Percentiles rank a stretch among this genome's conserved stretches.
phyloP scores from a whole-genome alignment of 2,888 invertebrate species.

The Exocentrus adspersus region DNA sequence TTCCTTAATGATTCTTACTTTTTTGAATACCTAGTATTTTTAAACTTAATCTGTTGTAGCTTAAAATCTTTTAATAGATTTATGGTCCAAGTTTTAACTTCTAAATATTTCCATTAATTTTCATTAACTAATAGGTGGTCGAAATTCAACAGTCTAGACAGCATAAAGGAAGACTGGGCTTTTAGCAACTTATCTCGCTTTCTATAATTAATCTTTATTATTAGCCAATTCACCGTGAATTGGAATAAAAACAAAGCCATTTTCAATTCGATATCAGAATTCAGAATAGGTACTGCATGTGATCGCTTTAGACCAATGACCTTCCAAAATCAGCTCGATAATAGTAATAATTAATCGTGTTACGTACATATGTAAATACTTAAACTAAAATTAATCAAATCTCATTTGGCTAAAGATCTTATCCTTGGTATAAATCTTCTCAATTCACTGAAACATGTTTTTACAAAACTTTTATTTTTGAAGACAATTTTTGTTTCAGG shows the following conservation, averaged over 20 bases:
- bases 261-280: slow-evolving; percentile 6
- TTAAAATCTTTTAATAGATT: slow-evolving; percentile 5
- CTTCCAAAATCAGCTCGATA: no score
- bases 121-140: slow-evolving; percentile 17
- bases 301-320: no score
- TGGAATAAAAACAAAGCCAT: slow-evolving; percentile 10
- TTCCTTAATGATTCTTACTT: no score
- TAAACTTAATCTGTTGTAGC: background rate
- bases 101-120: slow-evolving; percentile 20
- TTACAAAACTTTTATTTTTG: no score
- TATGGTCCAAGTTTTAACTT: slow-evolving; percentile 7
- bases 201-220: slow-evolving; percentile 20
- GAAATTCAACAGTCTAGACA: slow-evolving; percentile 20
- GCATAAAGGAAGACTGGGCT: slow-evolving; percentile 17
- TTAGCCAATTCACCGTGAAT: slow-evolving; percentile 5
- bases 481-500: no score
- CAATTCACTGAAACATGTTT: no score
- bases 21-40: background rate
- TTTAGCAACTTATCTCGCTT: slow-evolving; percentile 13
- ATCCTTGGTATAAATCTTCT: no score
- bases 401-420: no score
- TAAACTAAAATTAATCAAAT: no score
- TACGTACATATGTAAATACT: no score
- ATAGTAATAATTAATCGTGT: no score
- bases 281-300: background rate